Evolutionary conservation across 37 sponge, comb jelly and placozoan species (phyloP).

Genomic region (Cladorhizidae sp.): DNA sequence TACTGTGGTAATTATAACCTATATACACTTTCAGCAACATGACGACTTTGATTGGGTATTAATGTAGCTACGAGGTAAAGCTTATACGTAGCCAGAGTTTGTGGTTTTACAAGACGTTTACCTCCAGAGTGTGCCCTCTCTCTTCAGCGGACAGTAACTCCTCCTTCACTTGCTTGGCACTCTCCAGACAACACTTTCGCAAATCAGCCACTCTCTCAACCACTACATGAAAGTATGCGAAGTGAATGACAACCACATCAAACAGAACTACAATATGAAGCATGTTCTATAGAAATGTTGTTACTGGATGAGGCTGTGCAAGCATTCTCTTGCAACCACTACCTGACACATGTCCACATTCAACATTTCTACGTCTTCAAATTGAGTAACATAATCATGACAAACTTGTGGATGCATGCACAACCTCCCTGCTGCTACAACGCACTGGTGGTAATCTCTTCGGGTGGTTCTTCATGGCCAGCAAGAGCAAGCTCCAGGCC

Average conservation of each 20-base stretch:
- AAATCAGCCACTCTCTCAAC: conserved; percentile 17
- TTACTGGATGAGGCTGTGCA: not conserved
- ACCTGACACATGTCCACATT: too few relatives aligned
- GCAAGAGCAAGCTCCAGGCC: conserved; percentile 38
- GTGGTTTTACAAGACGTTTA: too few relatives aligned
- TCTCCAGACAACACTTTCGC: conserved; percentile 22
- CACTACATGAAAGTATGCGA: not conserved
- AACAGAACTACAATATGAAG: not conserved
- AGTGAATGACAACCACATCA: not conserved
- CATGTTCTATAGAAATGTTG: not conserved
- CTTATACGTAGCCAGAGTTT: too few relatives aligned
- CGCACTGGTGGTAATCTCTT: conserved; percentile 23
- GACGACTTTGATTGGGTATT: too few relatives aligned
- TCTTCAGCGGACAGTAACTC: not conserved
- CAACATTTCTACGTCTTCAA: too few relatives aligned
- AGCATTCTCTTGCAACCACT: too few relatives aligned
- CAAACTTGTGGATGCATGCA: too few relatives aligned
- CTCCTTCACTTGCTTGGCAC: conserved; percentile 30
- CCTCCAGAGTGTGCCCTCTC: not conserved
- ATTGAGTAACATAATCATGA: too few relatives aligned
- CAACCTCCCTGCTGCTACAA: not conserved
- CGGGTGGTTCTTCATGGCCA: conserved; percentile 5
- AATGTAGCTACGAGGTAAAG: too few relatives aligned
- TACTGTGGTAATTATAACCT: too few relatives aligned
- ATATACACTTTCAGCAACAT: too few relatives aligned